Evolutionary conservation across 2,888 invertebrate genomes (phyloP), one percentile per base, ranked within the genome.

Genomic region (Archaeoteleia sp.): DNA sequence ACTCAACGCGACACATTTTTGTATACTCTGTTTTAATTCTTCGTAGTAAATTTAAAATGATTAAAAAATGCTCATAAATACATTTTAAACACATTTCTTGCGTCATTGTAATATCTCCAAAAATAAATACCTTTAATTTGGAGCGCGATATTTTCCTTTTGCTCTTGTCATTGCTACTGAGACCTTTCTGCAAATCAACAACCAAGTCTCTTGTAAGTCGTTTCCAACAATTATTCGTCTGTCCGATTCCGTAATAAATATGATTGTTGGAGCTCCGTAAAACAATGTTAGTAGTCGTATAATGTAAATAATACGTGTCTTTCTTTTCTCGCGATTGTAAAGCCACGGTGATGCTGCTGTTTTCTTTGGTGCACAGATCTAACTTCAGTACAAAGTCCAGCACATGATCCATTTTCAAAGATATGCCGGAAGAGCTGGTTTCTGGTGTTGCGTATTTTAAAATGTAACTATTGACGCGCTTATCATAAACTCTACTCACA

Each of bases 121-220:
- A 39, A 29, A 17, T 29, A 9, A 29, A 62, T 75, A 92, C 89
- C 87, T 91, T 92, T 69, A 92, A 88, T 80, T 92, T 93, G 43
- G 91, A 91, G 72, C 91, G 87, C 0, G 91, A 90, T 6, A 92
- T 87, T 84, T 92, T 91, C 62, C 89, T 87, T 81, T 91, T 91
- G n/a, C 89, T 90, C 78, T 90, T 89, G 75, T 91, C 91, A 74
- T 89, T 89, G 73, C 88, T 86, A 76, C 88, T 89, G 81, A 95
- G 88, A 49, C 97, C 97, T 86, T 98, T 98, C 82, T 95, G 94
- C 76, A 97, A 89, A 86, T 98, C 98, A 51, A 95, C 91, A 67
- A 94, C 90, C 30, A 98, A 88, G 83, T 98, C 96, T 34, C 98
- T 89, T 0, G 95, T 95, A 17, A 97, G 85, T 70, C 90, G 91